phyloP scores from a whole-genome alignment of 1,140 invertebrate genomes.

The Camponotus pennsylvanicus region DNA sequence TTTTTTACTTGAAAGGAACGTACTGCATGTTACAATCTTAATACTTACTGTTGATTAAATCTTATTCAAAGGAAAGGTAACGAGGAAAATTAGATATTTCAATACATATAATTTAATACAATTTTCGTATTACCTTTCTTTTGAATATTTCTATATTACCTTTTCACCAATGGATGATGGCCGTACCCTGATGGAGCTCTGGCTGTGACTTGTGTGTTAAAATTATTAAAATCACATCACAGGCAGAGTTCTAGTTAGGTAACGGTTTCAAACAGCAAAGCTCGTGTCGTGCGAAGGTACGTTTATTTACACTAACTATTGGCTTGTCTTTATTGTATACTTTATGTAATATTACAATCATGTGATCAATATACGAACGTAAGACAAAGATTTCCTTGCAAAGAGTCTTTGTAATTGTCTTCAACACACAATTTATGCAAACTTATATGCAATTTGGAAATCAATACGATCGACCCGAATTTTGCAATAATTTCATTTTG shows the following conservation, averaged over 20 bases:
- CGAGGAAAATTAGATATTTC: neutral
- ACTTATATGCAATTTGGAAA: slow-evolving; percentile 8
- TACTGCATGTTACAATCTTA: slow-evolving; percentile 56
- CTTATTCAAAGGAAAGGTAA: slow-evolving; percentile 40
- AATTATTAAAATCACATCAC: slow-evolving; percentile 91
- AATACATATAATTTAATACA: neutral
- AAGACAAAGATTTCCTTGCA: neutral
- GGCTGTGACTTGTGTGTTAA: slow-evolving; percentile 92
- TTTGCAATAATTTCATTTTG: slow-evolving; percentile 24
- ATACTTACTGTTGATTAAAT: slow-evolving; percentile 19
- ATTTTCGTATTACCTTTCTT: slow-evolving; percentile 44
- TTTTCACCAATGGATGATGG: slow-evolving; percentile 72
- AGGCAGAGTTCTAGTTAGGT: slow-evolving; percentile 96
- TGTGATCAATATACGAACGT: neutral
- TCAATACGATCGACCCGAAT: slow-evolving; percentile 25
- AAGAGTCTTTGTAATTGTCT: slow-evolving; percentile 10
- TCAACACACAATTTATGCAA: neutral
- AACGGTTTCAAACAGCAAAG: slow-evolving; percentile 82
- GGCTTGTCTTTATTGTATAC: slow-evolving; percentile 23
- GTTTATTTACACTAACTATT: slow-evolving; percentile 66
- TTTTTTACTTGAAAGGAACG: slow-evolving; percentile 16
- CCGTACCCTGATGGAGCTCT: slow-evolving; percentile 91
- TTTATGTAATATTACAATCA: slow-evolving; percentile 2
- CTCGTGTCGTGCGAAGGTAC: slow-evolving; percentile 68
- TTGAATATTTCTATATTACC: slow-evolving; percentile 49